Conservation (phyloP, 2,113 vertebrate species). For the Callionymus lyra region DNA sequence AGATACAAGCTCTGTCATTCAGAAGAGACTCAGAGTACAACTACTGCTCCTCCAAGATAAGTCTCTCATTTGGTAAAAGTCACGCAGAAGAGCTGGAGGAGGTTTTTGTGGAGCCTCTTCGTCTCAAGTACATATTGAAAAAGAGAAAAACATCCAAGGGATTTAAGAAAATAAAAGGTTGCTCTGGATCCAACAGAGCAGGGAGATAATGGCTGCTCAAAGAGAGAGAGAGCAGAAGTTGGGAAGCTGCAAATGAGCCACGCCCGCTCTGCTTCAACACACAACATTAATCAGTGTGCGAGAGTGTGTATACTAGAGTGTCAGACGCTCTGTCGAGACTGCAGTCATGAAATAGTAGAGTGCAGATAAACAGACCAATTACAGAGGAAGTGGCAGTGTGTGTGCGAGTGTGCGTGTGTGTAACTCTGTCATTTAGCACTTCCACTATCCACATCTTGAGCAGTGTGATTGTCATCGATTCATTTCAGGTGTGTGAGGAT, state of each 20-base stretch:
- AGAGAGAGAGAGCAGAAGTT: neutral
- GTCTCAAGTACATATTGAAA: too few species aligned
- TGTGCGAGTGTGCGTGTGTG: slow-evolving; percentile 17
- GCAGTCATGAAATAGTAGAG: slow-evolving; percentile 35
- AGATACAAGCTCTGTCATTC: too few species aligned
- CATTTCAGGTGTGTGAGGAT: slow-evolving; percentile 21
- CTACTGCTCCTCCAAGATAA: too few species aligned
- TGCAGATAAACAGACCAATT: slow-evolving; percentile 52
- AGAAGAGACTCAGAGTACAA: slow-evolving; percentile 4
- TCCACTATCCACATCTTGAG: slow-evolving; percentile 31
- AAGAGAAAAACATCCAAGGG: too few species aligned
- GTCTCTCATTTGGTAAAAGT: too few species aligned
- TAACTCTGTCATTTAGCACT: slow-evolving; percentile 45
- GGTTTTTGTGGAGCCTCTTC: too few species aligned
- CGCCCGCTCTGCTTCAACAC: neutral
- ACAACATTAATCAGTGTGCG: neutral
- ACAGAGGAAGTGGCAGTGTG: slow-evolving; percentile 46
- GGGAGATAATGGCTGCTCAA: too few species aligned
- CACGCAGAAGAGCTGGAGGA: too few species aligned
- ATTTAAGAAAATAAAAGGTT: too few species aligned
- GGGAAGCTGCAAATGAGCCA: neutral
- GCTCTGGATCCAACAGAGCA: too few species aligned
- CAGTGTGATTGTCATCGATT: slow-evolving; percentile 46
- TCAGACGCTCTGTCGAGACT: slow-evolving; percentile 27
- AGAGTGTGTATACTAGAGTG: neutral